Conservation (phyloP, 2,888 invertebrate genomes). For the Steromphala cineraria region DNA sequence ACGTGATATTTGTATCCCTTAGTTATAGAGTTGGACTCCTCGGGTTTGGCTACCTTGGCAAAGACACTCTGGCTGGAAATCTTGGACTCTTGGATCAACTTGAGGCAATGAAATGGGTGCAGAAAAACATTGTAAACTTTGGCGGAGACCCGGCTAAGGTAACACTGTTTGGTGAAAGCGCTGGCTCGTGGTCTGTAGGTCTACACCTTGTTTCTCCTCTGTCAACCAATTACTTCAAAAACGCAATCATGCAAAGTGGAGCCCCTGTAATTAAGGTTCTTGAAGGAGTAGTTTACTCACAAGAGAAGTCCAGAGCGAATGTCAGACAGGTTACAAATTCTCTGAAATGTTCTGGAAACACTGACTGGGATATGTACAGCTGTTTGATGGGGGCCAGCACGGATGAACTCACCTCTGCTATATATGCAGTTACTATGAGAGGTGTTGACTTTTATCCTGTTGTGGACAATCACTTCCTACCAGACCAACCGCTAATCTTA, state of each 20-base stretch:
- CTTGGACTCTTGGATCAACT: background rate
- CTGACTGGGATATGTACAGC: background rate
- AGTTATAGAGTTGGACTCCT: background rate
- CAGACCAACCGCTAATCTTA: background rate
- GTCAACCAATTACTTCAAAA: background rate
- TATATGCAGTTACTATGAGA: background rate
- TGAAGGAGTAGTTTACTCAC: too few species aligned
- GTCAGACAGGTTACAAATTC: background rate
- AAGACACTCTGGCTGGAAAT: background rate
- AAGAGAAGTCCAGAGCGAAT: background rate
- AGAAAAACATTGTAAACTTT: background rate
- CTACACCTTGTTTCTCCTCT: background rate
- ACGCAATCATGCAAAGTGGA: background rate
- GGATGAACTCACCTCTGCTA: background rate
- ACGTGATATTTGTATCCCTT: background rate
- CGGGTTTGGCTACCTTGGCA: background rate
- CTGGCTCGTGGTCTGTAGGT: background rate
- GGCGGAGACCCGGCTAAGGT: background rate
- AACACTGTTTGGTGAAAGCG: background rate
- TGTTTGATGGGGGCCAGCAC: background rate
- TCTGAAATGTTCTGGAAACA: background rate
- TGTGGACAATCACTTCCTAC: background rate
- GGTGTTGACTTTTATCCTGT: background rate
- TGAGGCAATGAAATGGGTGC: background rate
- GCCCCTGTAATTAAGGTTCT: too few species aligned